A percentile compares a stretch with the other conserved stretches of the same genome.
These are phyloP conservation scores for Indicator indicator DNA, from an alignment of 2,113 vertebrate genomes.

Conservation along the genomic window DNA sequence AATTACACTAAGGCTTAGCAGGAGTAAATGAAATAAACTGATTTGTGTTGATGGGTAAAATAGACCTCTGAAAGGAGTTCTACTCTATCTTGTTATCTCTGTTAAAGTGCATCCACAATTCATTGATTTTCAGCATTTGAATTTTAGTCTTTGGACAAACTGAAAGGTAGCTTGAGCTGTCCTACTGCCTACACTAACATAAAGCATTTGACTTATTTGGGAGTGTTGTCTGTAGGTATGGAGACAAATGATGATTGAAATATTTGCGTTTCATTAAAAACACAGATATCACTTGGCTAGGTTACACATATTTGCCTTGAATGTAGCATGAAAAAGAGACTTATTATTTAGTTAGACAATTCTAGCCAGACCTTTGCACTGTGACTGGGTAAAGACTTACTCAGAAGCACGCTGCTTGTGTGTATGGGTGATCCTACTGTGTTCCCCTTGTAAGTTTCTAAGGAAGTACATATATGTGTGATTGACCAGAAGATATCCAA, in stretches of 20 bases:
- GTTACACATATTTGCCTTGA: not conserved
- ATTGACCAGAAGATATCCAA: not conserved
- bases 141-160: not conserved
- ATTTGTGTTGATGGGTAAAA: not conserved
- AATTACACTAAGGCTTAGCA: slow-evolving; percentile 16
- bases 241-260: slow-evolving; percentile 18
- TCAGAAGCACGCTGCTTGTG: not conserved
- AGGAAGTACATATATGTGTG: not conserved
- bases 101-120: not conserved
- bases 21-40: slow-evolving; percentile 28
- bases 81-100: not conserved
- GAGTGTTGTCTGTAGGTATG: slow-evolving; percentile 21
- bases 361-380: not conserved
- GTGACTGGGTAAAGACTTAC: not conserved
- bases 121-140: slow-evolving; percentile 4
- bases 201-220: not conserved
- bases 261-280: not conserved
- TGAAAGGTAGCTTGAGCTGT: not conserved
- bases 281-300: not conserved
- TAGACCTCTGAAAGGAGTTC: not conserved
- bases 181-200: not conserved
- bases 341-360: not conserved
- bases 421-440: not conserved
- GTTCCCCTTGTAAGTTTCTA: not conserved
- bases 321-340: not conserved